phyloP scores from a whole-genome alignment of 2,888 invertebrate genomes.

The Drosophila mimica region DNA sequence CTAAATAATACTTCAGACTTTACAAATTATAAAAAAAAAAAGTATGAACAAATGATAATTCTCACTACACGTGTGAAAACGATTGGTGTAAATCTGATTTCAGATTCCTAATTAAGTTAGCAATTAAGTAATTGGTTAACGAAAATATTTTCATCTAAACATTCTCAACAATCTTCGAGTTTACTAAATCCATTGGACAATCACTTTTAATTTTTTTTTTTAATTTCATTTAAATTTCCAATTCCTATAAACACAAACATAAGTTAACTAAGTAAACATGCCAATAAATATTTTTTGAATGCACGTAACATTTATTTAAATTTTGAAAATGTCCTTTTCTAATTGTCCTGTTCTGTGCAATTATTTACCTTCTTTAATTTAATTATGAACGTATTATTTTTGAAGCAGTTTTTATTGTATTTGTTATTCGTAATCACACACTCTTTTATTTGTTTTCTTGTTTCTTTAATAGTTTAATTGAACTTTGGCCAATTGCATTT shows the following conservation, averaged over 20 bases:
- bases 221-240: not conserved
- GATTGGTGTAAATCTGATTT: not conserved
- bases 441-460: constrained; percentile 17
- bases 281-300: not conserved
- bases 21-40: not conserved
- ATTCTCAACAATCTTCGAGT: not conserved
- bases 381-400: not conserved
- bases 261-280: not conserved
- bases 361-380: constrained; percentile 31
- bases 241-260: not conserved
- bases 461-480: constrained; percentile 24
- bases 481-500: constrained; percentile 41
- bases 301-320: not conserved
- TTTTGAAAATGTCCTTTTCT: not conserved
- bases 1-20: not conserved
- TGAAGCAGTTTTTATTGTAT: not conserved
- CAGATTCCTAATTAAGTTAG: not conserved
- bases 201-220: not conserved
- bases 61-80: not conserved
- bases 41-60: not conserved
- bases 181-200: not conserved
- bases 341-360: not conserved
- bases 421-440: constrained; percentile 5
- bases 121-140: not conserved
- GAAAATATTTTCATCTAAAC: not conserved